A percentile compares a stretch with the other conserved stretches of the same genome.
These are phyloP conservation scores for Tragelaphus scriptus DNA, from an alignment of 2,113 vertebrate species.

Conservation along the genomic window DNA sequence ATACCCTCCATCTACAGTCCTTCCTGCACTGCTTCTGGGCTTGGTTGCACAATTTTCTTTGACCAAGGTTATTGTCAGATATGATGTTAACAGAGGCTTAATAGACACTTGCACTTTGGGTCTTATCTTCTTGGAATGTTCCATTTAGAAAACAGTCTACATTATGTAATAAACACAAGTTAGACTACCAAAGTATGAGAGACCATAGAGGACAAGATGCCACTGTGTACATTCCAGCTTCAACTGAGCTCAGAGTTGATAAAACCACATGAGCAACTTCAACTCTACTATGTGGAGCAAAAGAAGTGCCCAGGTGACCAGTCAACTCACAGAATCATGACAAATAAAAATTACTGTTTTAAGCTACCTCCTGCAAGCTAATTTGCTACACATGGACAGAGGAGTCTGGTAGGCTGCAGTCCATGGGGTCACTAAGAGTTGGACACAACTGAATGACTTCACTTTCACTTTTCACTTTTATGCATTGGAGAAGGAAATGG, in stretches of 20 bases:
- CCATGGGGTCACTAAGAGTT: no score
- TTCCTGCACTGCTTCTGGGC: neutral
- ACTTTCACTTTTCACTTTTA: no score
- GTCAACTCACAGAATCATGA: neutral
- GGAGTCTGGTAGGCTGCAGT: no score
- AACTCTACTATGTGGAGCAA: neutral
- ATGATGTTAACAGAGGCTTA: neutral
- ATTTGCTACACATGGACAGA: neutral
- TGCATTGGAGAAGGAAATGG: no score
- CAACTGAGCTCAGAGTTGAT: neutral
- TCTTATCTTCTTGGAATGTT: neutral
- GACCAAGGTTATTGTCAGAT: neutral
- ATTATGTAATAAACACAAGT: neutral
- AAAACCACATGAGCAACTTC: neutral
- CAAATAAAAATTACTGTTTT: neutral
- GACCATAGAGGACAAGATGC: neutral
- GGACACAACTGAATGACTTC: no score
- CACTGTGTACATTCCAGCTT: neutral
- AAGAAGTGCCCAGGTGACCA: neutral
- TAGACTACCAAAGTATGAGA: neutral
- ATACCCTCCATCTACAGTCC: no score
- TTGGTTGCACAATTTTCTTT: neutral
- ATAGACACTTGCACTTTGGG: neutral
- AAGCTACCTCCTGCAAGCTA: neutral
- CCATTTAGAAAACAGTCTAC: neutral